Conservation (phyloP, 2,113 vertebrate species). For the Spea multiplicata region DNA sequence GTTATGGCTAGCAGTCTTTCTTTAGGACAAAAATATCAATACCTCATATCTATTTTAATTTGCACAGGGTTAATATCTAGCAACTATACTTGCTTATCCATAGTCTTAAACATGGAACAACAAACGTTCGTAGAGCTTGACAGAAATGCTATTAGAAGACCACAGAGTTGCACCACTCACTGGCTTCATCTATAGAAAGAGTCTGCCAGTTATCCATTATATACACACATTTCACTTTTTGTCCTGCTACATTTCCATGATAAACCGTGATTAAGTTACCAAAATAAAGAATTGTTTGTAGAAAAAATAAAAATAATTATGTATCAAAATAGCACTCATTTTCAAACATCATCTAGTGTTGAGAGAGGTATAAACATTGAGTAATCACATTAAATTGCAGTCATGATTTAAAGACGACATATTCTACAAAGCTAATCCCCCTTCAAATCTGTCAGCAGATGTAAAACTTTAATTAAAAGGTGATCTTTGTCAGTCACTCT, state of each 20-base stretch:
- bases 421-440: conserved; percentile 32
- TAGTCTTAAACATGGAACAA: too few species aligned
- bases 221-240: neutral
- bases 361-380: neutral
- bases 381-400: conserved; percentile 34
- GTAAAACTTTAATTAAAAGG: conserved; percentile 54
- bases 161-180: too few species aligned
- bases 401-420: conserved; percentile 15
- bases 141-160: too few species aligned
- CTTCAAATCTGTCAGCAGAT: conserved; percentile 50
- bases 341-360: neutral
- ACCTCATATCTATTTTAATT: too few species aligned
- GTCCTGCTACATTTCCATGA: neutral
- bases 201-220: neutral
- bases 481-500: conserved; percentile 48
- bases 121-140: too few species aligned
- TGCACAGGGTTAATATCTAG: too few species aligned
- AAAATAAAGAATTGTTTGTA: neutral
- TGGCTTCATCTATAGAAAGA: neutral
- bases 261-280: neutral
- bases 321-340: neutral
- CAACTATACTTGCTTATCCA: too few species aligned
- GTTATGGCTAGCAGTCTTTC: too few species aligned
- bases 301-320: neutral
- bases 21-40: too few species aligned